phyloP scores from a whole-genome alignment of 1,140 invertebrate species.

The Aphaenogaster ashmeadi region DNA sequence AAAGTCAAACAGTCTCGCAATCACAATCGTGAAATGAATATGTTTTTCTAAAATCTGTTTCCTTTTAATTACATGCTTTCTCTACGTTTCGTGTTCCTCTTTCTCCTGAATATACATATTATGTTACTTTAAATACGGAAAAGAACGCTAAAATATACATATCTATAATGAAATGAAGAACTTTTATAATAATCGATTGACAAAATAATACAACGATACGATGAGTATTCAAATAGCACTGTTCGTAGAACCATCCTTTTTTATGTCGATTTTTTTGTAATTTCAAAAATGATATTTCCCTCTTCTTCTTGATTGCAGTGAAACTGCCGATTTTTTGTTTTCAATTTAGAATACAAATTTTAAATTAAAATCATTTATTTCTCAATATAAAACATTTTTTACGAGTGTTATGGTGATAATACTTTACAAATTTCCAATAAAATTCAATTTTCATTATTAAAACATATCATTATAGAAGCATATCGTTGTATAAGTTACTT shows the following conservation, averaged over 20 bases:
- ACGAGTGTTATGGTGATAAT: background rate
- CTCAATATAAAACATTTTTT: background rate
- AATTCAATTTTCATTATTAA: conserved; percentile 28
- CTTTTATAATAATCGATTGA: background rate
- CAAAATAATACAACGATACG: background rate
- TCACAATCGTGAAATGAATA: background rate
- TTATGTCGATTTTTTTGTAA: background rate
- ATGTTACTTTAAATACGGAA: conserved; percentile 10
- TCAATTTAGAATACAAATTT: conserved; percentile 10
- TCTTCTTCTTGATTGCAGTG: background rate
- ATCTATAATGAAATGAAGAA: conserved; percentile 6
- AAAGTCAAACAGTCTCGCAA: background rate
- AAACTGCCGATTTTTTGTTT: background rate
- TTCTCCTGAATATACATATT: background rate
- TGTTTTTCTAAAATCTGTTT: background rate
- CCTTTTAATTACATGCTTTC: background rate
- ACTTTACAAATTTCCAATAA: background rate
- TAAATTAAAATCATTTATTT: conserved; percentile 13
- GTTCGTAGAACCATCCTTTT: background rate
- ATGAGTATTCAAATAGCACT: background rate
- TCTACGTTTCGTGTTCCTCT: conserved; percentile 13
- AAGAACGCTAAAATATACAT: background rate
- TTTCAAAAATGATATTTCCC: background rate
- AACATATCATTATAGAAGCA: background rate
- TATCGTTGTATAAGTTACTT: conserved; percentile 10